Base-by-base conservation (phyloP, 2,888 invertebrate genomes). In the Hyppa rectilinea region DNA sequence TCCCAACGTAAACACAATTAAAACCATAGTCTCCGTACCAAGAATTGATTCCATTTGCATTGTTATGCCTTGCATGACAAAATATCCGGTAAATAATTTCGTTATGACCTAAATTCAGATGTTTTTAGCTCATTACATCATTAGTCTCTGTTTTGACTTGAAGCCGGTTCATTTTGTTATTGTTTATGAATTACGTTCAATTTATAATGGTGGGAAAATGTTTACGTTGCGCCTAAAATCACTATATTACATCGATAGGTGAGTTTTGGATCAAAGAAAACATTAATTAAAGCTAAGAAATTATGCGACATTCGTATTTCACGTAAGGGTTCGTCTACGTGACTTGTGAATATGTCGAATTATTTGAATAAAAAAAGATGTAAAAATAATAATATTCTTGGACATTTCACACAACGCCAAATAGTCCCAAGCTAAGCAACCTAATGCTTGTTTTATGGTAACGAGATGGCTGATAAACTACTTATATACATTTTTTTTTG, bases 81-180 rank as follows among this genome's bases (percentile, higher is more conserved):
- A 85, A 82, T 84, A 85, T 81, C 76, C 80, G 80, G 65, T 62
- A 71, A 78, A 80, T 81, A 80, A 81, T 66, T 60, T 49, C 59
- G 49, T 62, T 66, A 75, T 82, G 89, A 86, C 89, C 90, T 83
- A 78, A 87, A 89, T 89, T 75, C 81, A 85, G 78, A 81, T 85
- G 84, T 87, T 83, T 89, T 87, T 82, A 80, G 85, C 75, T 59
- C 78, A 74, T 82, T 81, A 73, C 79, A 75, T 77, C 77, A 80
- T 72, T 72, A 70, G 61, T 69, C 58, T n/a, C 31, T 81, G 78
- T 82, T 82, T 81, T 80, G 82, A 80, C 59, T 65, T 73, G 71
- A 69, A 53, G 70, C 56, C 69, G 53, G 78, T 71, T 66, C 58
- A 60, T 64, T 77, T 77, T 81, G 82, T 79, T 81, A 55, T 58